Percentiles rank a stretch among this genome's conserved stretches.
Conservation (phyloP, 2,888 invertebrate species). For the Machimus rusticus region DNA sequence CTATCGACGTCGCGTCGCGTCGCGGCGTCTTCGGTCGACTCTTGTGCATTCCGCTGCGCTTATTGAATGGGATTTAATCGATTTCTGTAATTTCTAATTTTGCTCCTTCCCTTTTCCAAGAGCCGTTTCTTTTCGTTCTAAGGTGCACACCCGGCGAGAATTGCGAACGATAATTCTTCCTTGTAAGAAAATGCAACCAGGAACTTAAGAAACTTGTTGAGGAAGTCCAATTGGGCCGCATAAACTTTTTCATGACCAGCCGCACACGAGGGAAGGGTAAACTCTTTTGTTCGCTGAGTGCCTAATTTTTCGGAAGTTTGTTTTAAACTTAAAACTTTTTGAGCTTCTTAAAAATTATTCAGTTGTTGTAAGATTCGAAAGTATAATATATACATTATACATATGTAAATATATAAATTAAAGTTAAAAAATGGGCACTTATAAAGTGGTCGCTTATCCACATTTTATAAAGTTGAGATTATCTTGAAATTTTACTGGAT, state of each 20-base stretch:
- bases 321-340: not conserved
- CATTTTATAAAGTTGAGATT: too few species aligned
- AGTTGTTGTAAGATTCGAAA: too few species aligned
- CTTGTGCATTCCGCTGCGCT: not conserved
- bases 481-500: too few species aligned
- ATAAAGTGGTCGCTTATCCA: too few species aligned
- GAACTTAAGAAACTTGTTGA: not conserved
- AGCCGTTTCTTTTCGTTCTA: not conserved
- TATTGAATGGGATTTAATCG: not conserved
- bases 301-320: not conserved
- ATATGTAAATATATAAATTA: too few species aligned
- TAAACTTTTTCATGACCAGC: not conserved
- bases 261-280: not conserved
- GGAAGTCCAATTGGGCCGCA: not conserved
- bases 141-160: not conserved
- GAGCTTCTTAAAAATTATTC: not conserved
- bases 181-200: not conserved
- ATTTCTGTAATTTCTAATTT: not conserved
- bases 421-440: too few species aligned
- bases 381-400: too few species aligned
- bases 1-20: not conserved
- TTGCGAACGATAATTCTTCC: not conserved
- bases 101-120: not conserved
- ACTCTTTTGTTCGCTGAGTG: not conserved
- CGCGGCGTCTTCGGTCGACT: not conserved